Percentiles rank a stretch among this genome's conserved stretches.
phyloP scores from a whole-genome alignment of 2,888 invertebrate species.

The Spodoptera littoralis region DNA sequence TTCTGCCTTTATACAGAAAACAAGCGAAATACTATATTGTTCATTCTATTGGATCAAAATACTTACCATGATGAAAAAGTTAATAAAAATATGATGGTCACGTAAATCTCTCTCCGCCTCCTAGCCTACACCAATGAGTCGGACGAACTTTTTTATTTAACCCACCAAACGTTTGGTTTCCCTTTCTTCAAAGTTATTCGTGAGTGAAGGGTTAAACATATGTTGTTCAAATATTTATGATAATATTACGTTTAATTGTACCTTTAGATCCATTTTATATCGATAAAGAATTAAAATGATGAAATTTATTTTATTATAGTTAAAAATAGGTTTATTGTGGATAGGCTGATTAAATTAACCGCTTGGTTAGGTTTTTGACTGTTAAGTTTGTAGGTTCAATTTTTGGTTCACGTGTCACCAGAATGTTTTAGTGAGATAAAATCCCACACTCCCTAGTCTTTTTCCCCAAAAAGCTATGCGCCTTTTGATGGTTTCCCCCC shows the following conservation, averaged over 20 bases:
- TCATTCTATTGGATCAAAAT: too few relatives aligned
- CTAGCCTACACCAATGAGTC: constrained; percentile 59
- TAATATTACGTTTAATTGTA: constrained; percentile 68
- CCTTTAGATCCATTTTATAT: constrained; percentile 48
- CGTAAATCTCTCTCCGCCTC: constrained; percentile 38
- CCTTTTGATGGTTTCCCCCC: too few relatives aligned
- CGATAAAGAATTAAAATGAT: constrained; percentile 16
- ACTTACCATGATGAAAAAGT: too few relatives aligned
- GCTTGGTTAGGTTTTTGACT: too few relatives aligned
- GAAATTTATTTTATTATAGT: constrained; percentile 9
- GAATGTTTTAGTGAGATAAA: too few relatives aligned
- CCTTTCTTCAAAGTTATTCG: constrained; percentile 62
- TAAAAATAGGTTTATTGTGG: constrained; percentile 19
- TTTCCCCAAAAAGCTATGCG: too few relatives aligned
- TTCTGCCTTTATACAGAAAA: too few relatives aligned
- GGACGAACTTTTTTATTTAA: constrained; percentile 55
- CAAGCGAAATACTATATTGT: too few relatives aligned
- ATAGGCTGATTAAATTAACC: too few relatives aligned
- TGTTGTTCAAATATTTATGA: constrained; percentile 60
- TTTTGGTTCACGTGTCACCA: too few relatives aligned
- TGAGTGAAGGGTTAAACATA: constrained; percentile 65
- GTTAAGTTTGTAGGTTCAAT: too few relatives aligned
- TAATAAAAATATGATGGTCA: neutral
- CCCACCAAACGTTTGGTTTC: constrained; percentile 59
- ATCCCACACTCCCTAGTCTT: too few relatives aligned